phyloP scores from a whole-genome alignment of 2,113 vertebrate genomes.

The Pardalotus punctatus region DNA sequence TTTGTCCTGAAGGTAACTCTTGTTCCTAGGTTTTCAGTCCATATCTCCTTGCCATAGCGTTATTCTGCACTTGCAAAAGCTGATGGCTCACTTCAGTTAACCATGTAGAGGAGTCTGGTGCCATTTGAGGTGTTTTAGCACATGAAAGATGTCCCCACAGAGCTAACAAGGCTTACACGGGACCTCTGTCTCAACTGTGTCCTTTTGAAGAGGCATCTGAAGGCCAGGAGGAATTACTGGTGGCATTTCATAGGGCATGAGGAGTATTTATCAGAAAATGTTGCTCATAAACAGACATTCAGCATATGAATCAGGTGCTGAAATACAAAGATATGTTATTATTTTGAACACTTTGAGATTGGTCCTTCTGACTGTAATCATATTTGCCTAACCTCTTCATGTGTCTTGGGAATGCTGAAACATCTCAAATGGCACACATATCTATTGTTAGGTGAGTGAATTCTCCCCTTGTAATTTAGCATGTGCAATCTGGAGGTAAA shows the following conservation, averaged over 20 bases:
- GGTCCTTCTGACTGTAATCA: neutral
- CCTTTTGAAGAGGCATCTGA: neutral
- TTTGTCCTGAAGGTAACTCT: neutral
- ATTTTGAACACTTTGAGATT: neutral
- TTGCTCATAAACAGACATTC: neutral
- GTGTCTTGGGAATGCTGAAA: neutral
- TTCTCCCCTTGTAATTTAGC: neutral
- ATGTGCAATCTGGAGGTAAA: neutral
- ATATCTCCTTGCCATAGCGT: neutral
- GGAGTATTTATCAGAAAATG: neutral
- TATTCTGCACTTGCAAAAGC: neutral
- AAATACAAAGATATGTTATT: neutral
- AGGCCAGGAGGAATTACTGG: neutral
- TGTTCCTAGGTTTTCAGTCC: neutral
- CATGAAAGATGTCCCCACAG: neutral
- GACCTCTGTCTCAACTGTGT: neutral
- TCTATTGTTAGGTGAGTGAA: neutral
- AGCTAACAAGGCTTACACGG: neutral
- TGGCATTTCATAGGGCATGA: neutral
- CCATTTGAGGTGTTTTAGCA: neutral
- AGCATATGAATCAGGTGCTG: neutral
- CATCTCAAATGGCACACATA: neutral
- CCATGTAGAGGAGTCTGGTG: neutral
- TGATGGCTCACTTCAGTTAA: neutral
- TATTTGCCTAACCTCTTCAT: neutral